A percentile compares a stretch with the other conserved stretches of the same genome.
Conservation (phyloP, 2,888 invertebrate species). For the Incurvaria masculella region DNA sequence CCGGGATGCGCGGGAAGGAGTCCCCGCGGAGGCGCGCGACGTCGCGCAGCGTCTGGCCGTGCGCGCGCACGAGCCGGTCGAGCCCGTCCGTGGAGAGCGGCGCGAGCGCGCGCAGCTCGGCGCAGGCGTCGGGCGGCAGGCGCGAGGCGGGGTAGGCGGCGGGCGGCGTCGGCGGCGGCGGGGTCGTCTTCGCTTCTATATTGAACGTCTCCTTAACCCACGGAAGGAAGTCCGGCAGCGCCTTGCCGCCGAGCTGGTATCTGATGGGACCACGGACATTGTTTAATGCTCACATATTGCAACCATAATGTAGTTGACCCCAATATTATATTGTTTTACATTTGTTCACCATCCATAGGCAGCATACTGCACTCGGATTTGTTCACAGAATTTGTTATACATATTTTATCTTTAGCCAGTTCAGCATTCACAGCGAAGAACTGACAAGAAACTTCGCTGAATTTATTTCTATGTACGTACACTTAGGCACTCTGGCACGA, state of each 20-base stretch:
- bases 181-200: constrained; percentile 63
- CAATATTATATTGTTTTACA: too few relatives aligned
- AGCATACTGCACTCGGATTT: too few relatives aligned
- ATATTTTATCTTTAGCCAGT: too few relatives aligned
- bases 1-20: constrained; percentile 81
- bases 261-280: too few relatives aligned
- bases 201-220: constrained; percentile 78
- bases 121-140: constrained; percentile 57
- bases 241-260: constrained; percentile 71
- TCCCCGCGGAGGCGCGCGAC: constrained; percentile 75
- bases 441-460: too few relatives aligned
- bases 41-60: constrained; percentile 92
- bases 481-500: too few relatives aligned
- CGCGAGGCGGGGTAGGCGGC: constrained; percentile 64
- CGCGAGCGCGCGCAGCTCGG: constrained; percentile 43
- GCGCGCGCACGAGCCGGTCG: constrained; percentile 84
- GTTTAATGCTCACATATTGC: too few relatives aligned
- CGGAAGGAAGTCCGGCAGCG: constrained; percentile 73
- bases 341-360: too few relatives aligned
- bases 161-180: constrained; percentile 40
- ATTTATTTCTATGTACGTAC: too few relatives aligned
- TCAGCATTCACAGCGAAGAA: too few relatives aligned
- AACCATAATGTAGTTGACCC: constrained; percentile 1
- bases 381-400: too few relatives aligned
- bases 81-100: constrained; percentile 61